Evolutionary conservation across 2,797 vertebrate species (phyloP).

Genomic region (Lacerta viridis): DNA sequence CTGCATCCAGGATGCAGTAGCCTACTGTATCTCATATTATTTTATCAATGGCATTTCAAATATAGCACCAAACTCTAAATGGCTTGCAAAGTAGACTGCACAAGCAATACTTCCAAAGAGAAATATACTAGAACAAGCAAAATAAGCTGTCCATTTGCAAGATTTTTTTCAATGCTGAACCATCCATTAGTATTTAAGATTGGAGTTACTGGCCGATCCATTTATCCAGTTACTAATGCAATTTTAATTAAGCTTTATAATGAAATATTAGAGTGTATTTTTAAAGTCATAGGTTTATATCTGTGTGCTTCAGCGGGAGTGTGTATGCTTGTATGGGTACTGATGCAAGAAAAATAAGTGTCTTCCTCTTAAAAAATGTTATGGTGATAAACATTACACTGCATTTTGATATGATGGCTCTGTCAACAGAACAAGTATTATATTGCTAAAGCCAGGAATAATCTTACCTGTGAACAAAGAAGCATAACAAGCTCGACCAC

Average conservation of each 20-base stretch:
- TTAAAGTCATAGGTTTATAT: not conserved
- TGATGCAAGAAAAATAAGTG: not conserved
- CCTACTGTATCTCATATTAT: not conserved
- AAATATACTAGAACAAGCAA: not conserved
- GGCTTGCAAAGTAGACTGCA: not conserved
- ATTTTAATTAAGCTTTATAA: constrained; percentile 9
- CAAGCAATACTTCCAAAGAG: not conserved
- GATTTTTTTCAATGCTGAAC: constrained; percentile 20
- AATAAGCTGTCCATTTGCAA: constrained; percentile 15
- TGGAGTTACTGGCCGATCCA: constrained; percentile 17
- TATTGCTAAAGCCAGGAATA: constrained; percentile 17
- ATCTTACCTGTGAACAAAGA: constrained; percentile 97
- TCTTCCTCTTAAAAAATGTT: not conserved
- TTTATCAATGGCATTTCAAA: not conserved
- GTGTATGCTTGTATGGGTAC: not conserved
- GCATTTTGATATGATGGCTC: not conserved
- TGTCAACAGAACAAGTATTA: constrained; percentile 34
- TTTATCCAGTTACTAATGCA: not conserved
- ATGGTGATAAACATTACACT: not conserved
- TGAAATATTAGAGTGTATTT: constrained; percentile 4
- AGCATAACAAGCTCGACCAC: constrained; percentile 99
- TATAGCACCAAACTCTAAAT: not conserved
- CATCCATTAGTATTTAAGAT: not conserved
- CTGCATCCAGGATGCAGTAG: not conserved
- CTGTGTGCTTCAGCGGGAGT: not conserved